Base-by-base conservation (phyloP, 2,113 vertebrate species). In the Microcebus jonahi region DNA sequence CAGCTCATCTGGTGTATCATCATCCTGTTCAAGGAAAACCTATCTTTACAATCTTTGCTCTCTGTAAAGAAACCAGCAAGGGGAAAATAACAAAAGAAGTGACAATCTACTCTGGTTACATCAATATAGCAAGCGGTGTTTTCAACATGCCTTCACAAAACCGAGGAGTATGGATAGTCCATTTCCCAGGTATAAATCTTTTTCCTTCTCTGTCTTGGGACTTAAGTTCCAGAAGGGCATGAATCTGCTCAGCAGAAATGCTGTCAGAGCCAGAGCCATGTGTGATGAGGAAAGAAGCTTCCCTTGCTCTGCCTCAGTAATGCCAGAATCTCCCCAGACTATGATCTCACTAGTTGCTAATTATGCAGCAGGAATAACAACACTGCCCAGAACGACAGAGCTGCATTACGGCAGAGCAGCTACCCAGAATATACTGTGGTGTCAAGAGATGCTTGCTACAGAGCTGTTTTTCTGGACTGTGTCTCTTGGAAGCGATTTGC, bases 271-370 rank as follows among this genome's bases (percentile, higher is more conserved):
- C 4, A 8, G 55, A 84, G 88, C 90, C 92, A 88, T 61, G 23
- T 34, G 90, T 55, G 86, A 75, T 34, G 71, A 91, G 90, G 65
- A 29, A 76, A 0, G 48, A 92, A 84, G 89, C 77, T 65, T 97
- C 81, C 31, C 79, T 63, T 53, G 85, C 91, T 91, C 29, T 87
- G 96, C 95, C 67, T 95, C 94, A 65, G 88, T 88, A 93, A 90
- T 55, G 96, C 92, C 96, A 95, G 88, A 95, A 91, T 88, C 95
- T 96, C 79, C 96, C 93, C 97, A 97, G 93, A 97, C 95, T 93
- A 93, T 97, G 96, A 97, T 95, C 97, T 98, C 98, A 98, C 97
- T 83, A 93, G 97, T 91, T 96, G 97, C 93, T 98, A 98, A 98
- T 97, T 97, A 97, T 97, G 95, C 97, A 95, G 95, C 93, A 96